A percentile compares a stretch with the other conserved stretches of the same genome.
Conservation (phyloP, 1,140 invertebrate species). For the Pseudomyrmex concolor region DNA sequence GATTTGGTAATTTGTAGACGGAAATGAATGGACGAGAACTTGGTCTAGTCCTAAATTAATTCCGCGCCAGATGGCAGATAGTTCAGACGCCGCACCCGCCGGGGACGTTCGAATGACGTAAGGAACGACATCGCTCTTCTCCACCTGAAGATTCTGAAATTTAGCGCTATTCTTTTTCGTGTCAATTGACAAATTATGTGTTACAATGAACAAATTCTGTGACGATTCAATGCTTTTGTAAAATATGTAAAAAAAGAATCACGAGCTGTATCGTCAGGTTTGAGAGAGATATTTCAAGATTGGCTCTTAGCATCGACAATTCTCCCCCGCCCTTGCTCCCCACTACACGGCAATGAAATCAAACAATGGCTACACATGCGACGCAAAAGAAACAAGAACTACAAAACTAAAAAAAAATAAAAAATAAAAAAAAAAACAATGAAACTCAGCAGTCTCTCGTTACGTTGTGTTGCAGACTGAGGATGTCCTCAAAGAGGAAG, state of each 20-base stretch:
- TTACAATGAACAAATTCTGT: background rate
- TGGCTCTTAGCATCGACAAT: background rate
- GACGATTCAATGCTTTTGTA: background rate
- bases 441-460: conserved; percentile 62
- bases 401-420: conserved; percentile 14
- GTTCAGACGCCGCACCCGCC: conserved; percentile 25
- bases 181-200: background rate
- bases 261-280: background rate
- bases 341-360: background rate
- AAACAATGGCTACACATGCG: background rate
- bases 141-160: conserved; percentile 21
- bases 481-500: conserved; percentile 97
- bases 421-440: conserved; percentile 39
- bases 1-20: conserved; percentile 83
- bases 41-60: conserved; percentile 76
- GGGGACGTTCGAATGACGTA: conserved; percentile 42
- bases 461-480: conserved; percentile 88
- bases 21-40: conserved; percentile 80
- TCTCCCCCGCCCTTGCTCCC: conserved; percentile 36
- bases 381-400: background rate
- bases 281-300: conserved; percentile 5
- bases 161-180: background rate
- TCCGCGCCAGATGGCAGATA: conserved; percentile 67
- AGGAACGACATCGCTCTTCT: conserved; percentile 40
- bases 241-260: conserved; percentile 4